A percentile compares a stretch with the other conserved stretches of the same genome.
These are phyloP conservation scores for Aquatica leii DNA, from an alignment of 2,888 invertebrate species.

Conservation along the genomic window DNA sequence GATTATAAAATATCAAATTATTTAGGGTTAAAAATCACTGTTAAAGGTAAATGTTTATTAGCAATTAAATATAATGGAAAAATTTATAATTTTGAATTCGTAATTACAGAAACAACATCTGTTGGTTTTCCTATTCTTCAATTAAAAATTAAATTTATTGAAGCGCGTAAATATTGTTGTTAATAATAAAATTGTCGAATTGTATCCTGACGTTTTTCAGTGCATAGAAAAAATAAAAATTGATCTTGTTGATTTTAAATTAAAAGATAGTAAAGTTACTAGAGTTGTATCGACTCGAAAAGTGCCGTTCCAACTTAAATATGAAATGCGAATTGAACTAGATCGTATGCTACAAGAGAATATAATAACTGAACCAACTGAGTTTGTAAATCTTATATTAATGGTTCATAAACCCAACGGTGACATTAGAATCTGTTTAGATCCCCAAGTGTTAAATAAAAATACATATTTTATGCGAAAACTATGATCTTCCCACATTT, in stretches of 20 bases:
- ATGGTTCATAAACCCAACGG: neutral
- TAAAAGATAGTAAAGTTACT: neutral
- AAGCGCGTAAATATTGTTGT: too few species aligned
- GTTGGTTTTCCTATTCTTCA: neutral
- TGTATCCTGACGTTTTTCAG: too few species aligned
- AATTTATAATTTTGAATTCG: neutral
- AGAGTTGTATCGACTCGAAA: neutral
- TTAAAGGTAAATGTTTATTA: neutral
- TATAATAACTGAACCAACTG: neutral
- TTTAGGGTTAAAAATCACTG: neutral
- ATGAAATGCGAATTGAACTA: neutral
- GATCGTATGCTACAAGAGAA: neutral
- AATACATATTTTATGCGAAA: neutral
- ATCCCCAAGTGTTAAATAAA: neutral
- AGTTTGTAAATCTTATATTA: neutral
- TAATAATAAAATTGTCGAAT: too few species aligned
- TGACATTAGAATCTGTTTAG: neutral
- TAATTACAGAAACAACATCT: neutral
- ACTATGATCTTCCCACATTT: neutral
- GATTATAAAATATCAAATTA: neutral
- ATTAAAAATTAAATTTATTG: conserved; percentile 1
- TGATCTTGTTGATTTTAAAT: conserved; percentile 8
- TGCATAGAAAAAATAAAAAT: neutral
- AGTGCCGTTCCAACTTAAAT: neutral
- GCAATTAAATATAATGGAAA: neutral